Percentiles rank a stretch among this genome's conserved stretches.
Conservation (phyloP, 2,797 vertebrate genomes). For the Pygocentrus nattereri region DNA sequence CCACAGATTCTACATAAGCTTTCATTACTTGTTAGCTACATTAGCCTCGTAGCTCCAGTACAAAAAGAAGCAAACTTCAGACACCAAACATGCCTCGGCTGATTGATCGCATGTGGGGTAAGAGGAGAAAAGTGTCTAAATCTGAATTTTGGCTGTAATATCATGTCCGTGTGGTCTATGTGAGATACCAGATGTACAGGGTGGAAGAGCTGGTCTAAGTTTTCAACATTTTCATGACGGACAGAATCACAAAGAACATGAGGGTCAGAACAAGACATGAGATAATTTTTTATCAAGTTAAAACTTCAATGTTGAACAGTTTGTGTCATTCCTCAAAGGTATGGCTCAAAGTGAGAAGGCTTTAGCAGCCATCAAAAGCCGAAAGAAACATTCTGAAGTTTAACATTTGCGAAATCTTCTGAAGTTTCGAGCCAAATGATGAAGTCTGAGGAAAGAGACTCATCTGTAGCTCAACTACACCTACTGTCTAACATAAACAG, state of each 20-base stretch:
- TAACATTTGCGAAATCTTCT: not conserved
- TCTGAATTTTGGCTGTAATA: too few species aligned
- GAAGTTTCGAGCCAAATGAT: constrained; percentile 1
- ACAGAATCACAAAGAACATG: too few species aligned
- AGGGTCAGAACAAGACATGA: not conserved
- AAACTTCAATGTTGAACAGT: not conserved
- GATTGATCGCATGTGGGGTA: too few species aligned
- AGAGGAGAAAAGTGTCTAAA: too few species aligned
- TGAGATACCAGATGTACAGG: not conserved
- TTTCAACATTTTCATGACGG: too few species aligned
- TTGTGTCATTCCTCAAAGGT: not conserved
- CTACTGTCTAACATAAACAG: constrained; percentile 9
- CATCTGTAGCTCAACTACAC: not conserved
- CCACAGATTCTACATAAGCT: too few species aligned
- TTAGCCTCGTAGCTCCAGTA: too few species aligned
- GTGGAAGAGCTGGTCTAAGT: too few species aligned
- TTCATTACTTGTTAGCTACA: too few species aligned
- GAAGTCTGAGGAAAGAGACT: constrained; percentile 3
- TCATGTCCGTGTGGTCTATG: not conserved
- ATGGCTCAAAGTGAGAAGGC: not conserved
- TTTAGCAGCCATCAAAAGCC: not conserved
- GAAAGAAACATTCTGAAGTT: not conserved
- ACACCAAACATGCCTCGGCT: too few species aligned
- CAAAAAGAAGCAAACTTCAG: too few species aligned
- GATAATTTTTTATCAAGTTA: constrained; percentile 1